These are phyloP conservation scores for Chionis minor DNA, from an alignment of 2,113 vertebrate genomes.

Conservation along the genomic window DNA sequence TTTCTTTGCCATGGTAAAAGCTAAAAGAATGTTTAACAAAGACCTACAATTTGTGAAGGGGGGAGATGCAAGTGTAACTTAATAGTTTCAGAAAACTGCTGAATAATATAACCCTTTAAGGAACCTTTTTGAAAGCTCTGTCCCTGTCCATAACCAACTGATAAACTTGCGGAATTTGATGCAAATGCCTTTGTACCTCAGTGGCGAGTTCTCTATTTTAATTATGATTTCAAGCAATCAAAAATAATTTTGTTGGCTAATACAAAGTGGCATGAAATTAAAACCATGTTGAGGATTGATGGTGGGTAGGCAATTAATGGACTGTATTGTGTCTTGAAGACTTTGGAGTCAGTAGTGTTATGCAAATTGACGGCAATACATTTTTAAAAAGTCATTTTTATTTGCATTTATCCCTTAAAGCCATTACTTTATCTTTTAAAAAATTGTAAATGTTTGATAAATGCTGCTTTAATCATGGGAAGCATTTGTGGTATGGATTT, in stretches of 20 bases:
- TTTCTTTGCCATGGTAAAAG: slow-evolving; percentile 23
- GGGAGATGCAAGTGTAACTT: not conserved
- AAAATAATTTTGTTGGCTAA: not conserved
- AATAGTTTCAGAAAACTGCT: slow-evolving; percentile 32
- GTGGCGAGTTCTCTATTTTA: not conserved
- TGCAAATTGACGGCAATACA: not conserved
- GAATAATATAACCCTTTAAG: not conserved
- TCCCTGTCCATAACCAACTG: not conserved
- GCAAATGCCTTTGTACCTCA: not conserved
- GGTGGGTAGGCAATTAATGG: fast-evolving
- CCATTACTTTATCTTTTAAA: not conserved
- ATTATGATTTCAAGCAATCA: not conserved
- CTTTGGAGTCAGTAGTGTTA: not conserved
- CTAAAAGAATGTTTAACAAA: slow-evolving; percentile 51
- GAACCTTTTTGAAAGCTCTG: not conserved
- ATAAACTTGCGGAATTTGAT: not conserved
- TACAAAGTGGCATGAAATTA: not conserved
- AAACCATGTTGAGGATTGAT: not conserved
- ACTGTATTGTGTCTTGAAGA: not conserved
- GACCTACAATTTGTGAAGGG: not conserved
- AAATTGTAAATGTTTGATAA: not conserved
- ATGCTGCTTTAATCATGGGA: not conserved
- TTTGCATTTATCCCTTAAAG: not conserved
- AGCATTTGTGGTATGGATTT: not conserved
- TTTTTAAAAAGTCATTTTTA: not conserved